Conservation (phyloP, 2,113 vertebrate genomes). For the Himantopus leucocephalus region DNA sequence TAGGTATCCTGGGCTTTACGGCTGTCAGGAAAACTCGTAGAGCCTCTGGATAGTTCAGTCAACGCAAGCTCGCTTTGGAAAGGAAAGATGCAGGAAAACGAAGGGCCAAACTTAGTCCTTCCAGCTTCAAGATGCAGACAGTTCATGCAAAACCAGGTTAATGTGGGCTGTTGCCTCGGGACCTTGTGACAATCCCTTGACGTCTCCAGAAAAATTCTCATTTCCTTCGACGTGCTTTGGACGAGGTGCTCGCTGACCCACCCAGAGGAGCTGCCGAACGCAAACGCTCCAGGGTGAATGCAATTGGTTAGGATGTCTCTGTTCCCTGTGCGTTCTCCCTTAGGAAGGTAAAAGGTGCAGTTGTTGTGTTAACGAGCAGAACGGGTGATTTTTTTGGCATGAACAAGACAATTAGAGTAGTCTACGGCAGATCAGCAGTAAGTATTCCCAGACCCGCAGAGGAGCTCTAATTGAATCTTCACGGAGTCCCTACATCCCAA, state of each 20-base stretch:
- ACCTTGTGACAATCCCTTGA: background rate
- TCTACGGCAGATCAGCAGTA: background rate
- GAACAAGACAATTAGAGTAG: background rate
- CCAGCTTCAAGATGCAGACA: background rate
- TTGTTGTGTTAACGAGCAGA: background rate
- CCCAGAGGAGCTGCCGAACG: background rate
- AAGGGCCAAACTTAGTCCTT: background rate
- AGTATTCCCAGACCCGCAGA: background rate
- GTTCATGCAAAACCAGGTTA: background rate
- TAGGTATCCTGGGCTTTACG: background rate
- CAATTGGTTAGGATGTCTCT: background rate
- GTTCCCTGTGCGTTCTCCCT: background rate
- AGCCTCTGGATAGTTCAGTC: background rate
- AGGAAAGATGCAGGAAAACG: background rate
- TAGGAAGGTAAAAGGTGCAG: background rate
- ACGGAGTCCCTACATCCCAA: background rate
- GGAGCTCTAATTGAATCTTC: conserved; percentile 25
- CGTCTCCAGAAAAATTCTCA: background rate
- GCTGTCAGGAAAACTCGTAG: background rate
- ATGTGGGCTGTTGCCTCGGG: background rate
- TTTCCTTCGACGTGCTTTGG: background rate
- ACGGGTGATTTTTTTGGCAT: background rate
- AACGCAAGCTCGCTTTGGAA: background rate
- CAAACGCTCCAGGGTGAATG: background rate
- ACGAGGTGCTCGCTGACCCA: background rate